phyloP scores from a whole-genome alignment of 2,113 vertebrate species.

The Bostrychus sinensis region DNA sequence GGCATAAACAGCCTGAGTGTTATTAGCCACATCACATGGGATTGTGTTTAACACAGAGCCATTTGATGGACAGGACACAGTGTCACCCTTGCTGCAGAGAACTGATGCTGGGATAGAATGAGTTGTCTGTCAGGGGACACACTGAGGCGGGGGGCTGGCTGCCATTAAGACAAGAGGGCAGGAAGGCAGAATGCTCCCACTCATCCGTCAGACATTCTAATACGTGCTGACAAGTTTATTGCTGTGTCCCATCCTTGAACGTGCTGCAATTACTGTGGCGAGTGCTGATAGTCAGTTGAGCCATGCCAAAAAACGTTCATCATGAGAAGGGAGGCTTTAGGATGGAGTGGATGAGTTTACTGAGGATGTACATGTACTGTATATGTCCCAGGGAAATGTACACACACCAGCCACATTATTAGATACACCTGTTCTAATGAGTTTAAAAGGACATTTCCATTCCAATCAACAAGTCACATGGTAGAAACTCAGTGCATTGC shows the following conservation, averaged over 20 bases:
- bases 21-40: constrained; percentile 20
- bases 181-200: constrained; percentile 41
- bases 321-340: constrained; percentile 22
- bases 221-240: constrained; percentile 73
- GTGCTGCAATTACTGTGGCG: constrained; percentile 54
- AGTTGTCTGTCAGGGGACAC: constrained; percentile 53
- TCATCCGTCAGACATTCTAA: constrained; percentile 60
- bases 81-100: constrained; percentile 49
- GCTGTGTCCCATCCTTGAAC: constrained; percentile 67
- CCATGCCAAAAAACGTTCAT: constrained; percentile 45
- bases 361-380: too few relatives aligned
- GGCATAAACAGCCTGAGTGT: constrained; percentile 15
- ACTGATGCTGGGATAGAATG: constrained; percentile 57
- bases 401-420: too few relatives aligned
- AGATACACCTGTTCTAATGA: neutral
- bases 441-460: too few relatives aligned
- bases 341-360: constrained; percentile 5
- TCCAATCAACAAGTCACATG: too few relatives aligned
- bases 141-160: constrained; percentile 43
- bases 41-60: constrained; percentile 49
- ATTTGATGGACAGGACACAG: constrained; percentile 52
- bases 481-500: too few relatives aligned
- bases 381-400: neutral
- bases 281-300: constrained; percentile 45
- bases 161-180: constrained; percentile 63